Percentiles rank a stretch among this genome's conserved stretches.
These are phyloP conservation scores for Macrosoma leucophasiata DNA, from an alignment of 2,888 invertebrate species.

Conservation along the genomic window DNA sequence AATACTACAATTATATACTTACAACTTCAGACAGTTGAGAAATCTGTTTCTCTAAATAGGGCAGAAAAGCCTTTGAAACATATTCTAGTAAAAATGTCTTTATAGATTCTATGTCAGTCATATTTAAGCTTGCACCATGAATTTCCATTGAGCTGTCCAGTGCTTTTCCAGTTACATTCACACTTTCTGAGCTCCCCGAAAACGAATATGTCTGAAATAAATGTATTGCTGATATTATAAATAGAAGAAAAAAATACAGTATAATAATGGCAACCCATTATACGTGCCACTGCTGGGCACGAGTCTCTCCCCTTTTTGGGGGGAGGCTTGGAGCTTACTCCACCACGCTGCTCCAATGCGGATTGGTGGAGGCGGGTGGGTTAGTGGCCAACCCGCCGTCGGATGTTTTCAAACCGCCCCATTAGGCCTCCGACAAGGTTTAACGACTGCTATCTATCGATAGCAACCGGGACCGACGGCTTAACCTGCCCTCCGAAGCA, in stretches of 20 bases:
- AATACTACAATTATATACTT: constrained; percentile 12
- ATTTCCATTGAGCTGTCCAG: constrained; percentile 67
- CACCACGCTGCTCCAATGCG: too few species aligned
- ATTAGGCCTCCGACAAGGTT: too few species aligned
- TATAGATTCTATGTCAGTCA: constrained; percentile 89
- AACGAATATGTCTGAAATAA: constrained; percentile 63
- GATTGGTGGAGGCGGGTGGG: too few species aligned
- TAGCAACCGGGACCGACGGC: too few species aligned
- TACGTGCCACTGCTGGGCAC: too few species aligned
- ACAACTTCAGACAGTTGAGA: constrained; percentile 80
- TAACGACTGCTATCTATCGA: too few species aligned
- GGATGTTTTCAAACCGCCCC: too few species aligned
- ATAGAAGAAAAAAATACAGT: background rate
- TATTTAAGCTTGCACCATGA: constrained; percentile 86
- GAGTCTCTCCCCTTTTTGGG: too few species aligned
- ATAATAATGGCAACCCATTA: background rate
- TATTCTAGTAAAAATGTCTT: constrained; percentile 92
- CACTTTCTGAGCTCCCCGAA: constrained; percentile 76
- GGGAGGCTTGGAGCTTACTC: too few species aligned
- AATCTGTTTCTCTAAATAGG: constrained; percentile 94
- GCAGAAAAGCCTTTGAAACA: constrained; percentile 88
- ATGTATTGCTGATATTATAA: background rate
- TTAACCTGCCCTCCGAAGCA: too few species aligned
- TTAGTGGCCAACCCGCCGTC: too few species aligned
- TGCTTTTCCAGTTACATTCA: constrained; percentile 68